Conservation (phyloP, 2,888 invertebrate genomes). For the Osedax frankpressi region DNA sequence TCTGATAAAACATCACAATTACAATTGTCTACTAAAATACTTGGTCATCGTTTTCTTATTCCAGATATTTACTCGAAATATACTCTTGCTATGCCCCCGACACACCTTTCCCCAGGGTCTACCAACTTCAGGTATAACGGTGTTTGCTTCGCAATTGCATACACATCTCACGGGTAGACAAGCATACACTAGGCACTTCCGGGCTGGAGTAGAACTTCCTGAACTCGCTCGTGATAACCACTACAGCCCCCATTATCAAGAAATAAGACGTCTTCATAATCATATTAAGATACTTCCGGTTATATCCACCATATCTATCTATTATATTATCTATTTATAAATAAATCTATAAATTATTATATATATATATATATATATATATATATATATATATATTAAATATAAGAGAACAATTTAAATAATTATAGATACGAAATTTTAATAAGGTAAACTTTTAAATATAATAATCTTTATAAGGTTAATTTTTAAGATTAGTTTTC, state of each 20-base stretch:
- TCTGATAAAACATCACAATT: too few species aligned
- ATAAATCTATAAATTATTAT: too few species aligned
- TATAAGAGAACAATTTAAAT: too few species aligned
- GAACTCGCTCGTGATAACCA: constrained; percentile 77
- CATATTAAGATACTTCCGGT: constrained; percentile 57
- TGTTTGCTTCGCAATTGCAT: constrained; percentile 92
- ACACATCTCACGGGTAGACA: constrained; percentile 80
- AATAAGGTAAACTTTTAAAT: too few species aligned
- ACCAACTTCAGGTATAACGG: constrained; percentile 69
- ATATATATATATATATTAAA: background rate
- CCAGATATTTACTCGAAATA: too few species aligned
- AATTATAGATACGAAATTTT: too few species aligned
- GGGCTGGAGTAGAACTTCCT: constrained; percentile 67
- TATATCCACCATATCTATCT: too few species aligned
- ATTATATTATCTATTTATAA: background rate
- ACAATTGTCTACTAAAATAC: too few species aligned
- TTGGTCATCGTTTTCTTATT: too few species aligned
- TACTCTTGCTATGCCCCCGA: too few species aligned
- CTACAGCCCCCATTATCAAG: constrained; percentile 94
- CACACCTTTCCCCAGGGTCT: constrained; percentile 43
- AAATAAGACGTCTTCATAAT: constrained; percentile 70
- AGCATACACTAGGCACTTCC: constrained; percentile 71
- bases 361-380: constrained; percentile 7
- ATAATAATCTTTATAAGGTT: too few species aligned
- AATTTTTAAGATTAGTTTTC: too few species aligned